Percentiles rank a stretch among this genome's conserved stretches.
Evolutionary conservation across 2,888 invertebrate genomes (phyloP).

Genomic region (Dasysyrphus tricinctus): DNA sequence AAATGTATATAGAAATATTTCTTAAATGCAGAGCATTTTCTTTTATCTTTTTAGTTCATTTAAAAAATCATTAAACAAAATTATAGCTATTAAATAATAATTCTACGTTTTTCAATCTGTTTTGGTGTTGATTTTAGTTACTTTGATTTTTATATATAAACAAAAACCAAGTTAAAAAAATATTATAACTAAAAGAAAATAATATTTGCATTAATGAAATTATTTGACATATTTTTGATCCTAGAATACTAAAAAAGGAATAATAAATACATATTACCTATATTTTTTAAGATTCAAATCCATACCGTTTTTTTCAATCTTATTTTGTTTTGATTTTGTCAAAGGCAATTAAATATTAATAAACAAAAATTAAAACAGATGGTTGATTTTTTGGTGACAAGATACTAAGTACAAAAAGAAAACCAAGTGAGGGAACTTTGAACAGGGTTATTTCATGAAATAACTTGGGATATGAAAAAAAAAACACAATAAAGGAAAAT

Average conservation of each 20-base stretch:
- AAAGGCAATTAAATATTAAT: constrained; percentile 66
- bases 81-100: constrained; percentile 44
- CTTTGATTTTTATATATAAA: constrained; percentile 23
- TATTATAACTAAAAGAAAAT: constrained; percentile 1
- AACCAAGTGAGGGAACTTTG: too few species aligned
- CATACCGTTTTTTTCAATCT: constrained; percentile 9
- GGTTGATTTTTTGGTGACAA: background rate
- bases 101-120: constrained; percentile 20
- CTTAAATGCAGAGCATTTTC: constrained; percentile 68
- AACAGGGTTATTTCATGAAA: too few species aligned
- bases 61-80: constrained; percentile 48
- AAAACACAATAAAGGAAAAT: too few species aligned
- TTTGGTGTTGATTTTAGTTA: constrained; percentile 26
- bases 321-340: constrained; percentile 63
- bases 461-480: too few species aligned
- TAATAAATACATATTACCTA: constrained; percentile 19
- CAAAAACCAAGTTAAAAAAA: background rate
- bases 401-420: too few species aligned
- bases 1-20: constrained; percentile 62
- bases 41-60: constrained; percentile 59
- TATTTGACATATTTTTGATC: constrained; percentile 30
- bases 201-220: constrained; percentile 45
- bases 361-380: constrained; percentile 39
- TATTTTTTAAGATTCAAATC: constrained; percentile 22
- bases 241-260: constrained; percentile 40